Evolutionary conservation across 1,140 invertebrate species (phyloP).

Genomic region (Bathynomus jamesi): DNA sequence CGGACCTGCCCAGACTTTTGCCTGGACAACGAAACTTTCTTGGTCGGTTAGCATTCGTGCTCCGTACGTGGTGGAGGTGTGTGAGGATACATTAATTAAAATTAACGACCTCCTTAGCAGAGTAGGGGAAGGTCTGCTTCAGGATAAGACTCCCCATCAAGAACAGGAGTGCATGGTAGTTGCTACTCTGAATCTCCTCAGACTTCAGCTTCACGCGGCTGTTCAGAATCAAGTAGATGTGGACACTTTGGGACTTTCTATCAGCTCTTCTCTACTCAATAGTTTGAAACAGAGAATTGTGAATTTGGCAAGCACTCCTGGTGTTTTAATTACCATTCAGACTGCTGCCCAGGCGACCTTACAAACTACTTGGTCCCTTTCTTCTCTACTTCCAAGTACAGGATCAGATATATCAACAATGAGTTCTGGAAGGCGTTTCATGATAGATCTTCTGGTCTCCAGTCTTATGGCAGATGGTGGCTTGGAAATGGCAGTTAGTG

Average conservation of each 20-base stretch:
- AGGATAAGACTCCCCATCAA: conserved; percentile 60
- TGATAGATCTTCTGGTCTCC: conserved; percentile 84
- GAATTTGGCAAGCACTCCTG: conserved; percentile 60
- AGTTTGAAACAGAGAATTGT: conserved; percentile 62
- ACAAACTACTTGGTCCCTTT: conserved; percentile 83
- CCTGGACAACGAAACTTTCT: conserved; percentile 49
- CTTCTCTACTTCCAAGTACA: conserved; percentile 62
- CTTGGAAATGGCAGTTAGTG: conserved; percentile 69
- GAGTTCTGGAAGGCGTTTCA: conserved; percentile 66
- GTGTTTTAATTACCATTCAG: conserved; percentile 58
- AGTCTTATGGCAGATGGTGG: conserved; percentile 83
- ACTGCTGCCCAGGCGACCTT: conserved; percentile 72
- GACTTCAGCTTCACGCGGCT: conserved; percentile 71
- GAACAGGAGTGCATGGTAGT: conserved; percentile 88
- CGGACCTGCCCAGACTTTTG: conserved; percentile 56
- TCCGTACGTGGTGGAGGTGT: conserved; percentile 83
- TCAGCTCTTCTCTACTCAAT: conserved; percentile 55
- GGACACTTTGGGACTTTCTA: conserved; percentile 56
- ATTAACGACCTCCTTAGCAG: conserved; percentile 62
- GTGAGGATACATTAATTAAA: conserved; percentile 66
- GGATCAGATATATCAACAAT: conserved; percentile 40
- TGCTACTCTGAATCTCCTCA: conserved; percentile 72
- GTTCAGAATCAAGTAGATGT: conserved; percentile 60
- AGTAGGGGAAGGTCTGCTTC: conserved; percentile 56
- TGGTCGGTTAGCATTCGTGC: conserved; percentile 51